These are phyloP conservation scores for Drosophila buzzatii DNA, from an alignment of 2,888 invertebrate species.

Conservation along the genomic window DNA sequence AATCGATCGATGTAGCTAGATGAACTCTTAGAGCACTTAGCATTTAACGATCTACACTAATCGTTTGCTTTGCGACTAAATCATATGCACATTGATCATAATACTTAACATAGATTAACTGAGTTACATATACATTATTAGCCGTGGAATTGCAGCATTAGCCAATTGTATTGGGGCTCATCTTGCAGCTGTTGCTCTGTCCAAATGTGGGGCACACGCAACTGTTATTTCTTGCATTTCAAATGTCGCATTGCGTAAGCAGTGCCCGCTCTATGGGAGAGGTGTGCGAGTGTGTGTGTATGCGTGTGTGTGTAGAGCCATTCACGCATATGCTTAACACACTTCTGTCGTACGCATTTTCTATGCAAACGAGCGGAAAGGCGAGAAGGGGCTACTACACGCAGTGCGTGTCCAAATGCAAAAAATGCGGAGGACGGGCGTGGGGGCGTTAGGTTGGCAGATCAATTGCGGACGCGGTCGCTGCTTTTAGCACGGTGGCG, in stretches of 20 bases:
- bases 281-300: neutral
- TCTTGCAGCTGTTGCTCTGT: neutral
- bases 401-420: conserved; percentile 69
- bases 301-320: neutral
- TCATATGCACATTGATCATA: neutral
- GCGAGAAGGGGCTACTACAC: conserved; percentile 3
- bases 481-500: conserved; percentile 70
- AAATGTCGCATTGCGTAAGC: conserved; percentile 51
- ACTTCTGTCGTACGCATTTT: conserved; percentile 71
- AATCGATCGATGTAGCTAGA: neutral
- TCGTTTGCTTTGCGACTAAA: neutral
- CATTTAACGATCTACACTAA: neutral
- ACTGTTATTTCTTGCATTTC: conserved; percentile 11
- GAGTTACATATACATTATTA: neutral
- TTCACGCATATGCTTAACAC: conserved; percentile 71
- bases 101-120: neutral
- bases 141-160: neutral
- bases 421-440: neutral
- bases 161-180: neutral
- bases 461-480: conserved; percentile 49
- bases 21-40: neutral
- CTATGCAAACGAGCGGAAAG: conserved; percentile 45
- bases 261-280: neutral
- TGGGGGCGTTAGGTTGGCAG: conserved; percentile 17
- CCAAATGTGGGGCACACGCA: conserved; percentile 14